Conservation (phyloP, 2,888 invertebrate genomes). For the Lithosia quadra region DNA sequence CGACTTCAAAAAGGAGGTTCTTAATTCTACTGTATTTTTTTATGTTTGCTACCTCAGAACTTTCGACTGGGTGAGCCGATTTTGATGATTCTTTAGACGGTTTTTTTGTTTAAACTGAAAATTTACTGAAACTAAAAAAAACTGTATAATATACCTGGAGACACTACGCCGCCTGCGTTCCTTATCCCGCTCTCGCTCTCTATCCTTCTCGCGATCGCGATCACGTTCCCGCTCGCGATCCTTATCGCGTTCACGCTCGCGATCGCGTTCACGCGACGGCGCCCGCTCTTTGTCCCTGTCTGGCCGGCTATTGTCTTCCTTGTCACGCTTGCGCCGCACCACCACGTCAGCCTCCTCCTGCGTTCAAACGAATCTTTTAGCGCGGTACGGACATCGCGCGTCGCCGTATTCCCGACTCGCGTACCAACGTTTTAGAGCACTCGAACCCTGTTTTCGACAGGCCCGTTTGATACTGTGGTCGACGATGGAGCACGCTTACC, state of each 20-base stretch:
- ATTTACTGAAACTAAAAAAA: too few species aligned
- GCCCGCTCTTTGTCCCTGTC: conserved; percentile 64
- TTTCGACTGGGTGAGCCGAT: too few species aligned
- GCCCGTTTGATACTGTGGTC: too few species aligned
- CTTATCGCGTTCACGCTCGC: conserved; percentile 43
- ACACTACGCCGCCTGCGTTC: conserved; percentile 59
- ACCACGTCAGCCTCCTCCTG: conserved; percentile 91
- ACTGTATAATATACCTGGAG: conserved; percentile 54
- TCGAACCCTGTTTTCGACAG: not conserved
- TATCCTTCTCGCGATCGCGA: conserved; percentile 39
- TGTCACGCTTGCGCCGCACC: conserved; percentile 82
- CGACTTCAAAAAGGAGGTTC: too few species aligned
- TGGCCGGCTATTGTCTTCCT: conserved; percentile 64
- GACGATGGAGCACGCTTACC: too few species aligned
- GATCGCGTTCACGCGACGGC: conserved; percentile 47
- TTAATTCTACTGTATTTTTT: too few species aligned
- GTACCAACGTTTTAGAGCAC: not conserved
- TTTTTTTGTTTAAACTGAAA: too few species aligned
- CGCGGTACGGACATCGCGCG: conserved; percentile 6
- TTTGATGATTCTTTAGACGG: too few species aligned
- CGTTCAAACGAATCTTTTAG: conserved; percentile 57
- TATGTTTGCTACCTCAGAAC: too few species aligned
- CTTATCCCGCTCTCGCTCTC: conserved; percentile 59
- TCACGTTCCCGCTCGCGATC: conserved; percentile 40
- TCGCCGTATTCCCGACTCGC: conserved; percentile 9